Evolutionary conservation across 2,797 vertebrate genomes (phyloP).

Genomic region (Nyctalus aviator): DNA sequence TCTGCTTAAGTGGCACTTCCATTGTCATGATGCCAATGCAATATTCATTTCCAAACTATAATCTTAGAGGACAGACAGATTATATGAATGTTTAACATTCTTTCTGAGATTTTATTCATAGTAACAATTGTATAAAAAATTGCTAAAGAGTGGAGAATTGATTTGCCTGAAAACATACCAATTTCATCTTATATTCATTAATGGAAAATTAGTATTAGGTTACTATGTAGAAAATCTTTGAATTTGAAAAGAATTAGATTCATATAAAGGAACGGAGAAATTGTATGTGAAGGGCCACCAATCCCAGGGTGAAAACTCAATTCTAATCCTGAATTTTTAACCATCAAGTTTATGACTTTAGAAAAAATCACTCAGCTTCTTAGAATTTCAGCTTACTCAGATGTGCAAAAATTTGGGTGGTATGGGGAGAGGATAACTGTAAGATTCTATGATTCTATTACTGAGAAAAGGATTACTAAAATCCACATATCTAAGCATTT

Average conservation of each 20-base stretch:
- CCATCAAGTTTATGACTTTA: neutral
- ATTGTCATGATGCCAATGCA: neutral
- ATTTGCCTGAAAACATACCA: constrained; percentile 18
- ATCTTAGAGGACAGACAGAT: neutral
- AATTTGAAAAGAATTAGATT: constrained; percentile 28
- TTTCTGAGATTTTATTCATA: neutral
- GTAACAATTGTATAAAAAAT: neutral
- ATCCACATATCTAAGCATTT: neutral
- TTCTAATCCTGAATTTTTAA: constrained; percentile 4
- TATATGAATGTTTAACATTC: neutral
- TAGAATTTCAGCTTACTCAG: neutral
- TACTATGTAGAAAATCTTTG: neutral
- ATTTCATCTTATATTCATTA: neutral
- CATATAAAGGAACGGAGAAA: neutral
- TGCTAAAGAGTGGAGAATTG: neutral
- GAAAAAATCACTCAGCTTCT: neutral
- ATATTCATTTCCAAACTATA: neutral
- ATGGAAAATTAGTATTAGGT: constrained; percentile 18
- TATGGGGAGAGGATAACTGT: neutral
- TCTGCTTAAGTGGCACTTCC: constrained; percentile 28
- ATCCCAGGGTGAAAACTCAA: neutral
- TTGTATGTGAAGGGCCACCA: neutral
- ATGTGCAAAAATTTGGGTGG: neutral
- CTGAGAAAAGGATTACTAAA: constrained; percentile 2
- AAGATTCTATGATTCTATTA: neutral